Base-by-base conservation (phyloP, 2,797 vertebrate genomes). In the Mormyrops attenuatus region DNA sequence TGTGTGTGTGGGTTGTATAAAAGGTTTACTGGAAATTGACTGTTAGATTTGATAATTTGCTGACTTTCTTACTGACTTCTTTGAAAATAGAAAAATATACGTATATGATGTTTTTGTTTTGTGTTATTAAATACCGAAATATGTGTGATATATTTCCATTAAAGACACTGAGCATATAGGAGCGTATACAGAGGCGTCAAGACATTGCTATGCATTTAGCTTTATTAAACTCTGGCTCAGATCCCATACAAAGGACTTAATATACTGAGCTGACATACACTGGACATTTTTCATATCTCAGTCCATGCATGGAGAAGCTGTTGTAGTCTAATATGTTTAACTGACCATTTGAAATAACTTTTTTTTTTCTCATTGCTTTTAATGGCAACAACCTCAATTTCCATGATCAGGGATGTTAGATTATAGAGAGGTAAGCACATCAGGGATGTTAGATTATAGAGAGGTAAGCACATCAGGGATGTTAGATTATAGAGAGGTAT, bases 381-480 rank as follows among this genome's bases (percentile, higher is more conserved):
- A 34, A 77, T 5, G 5, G 69, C 30, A 69, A 20, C 69, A 66
- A 4, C 8, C 9, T 77, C 34, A 77, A 77, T 38, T 5, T 34
- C 5, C 69, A 41, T 77, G 5, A 41, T 77, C 69, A 20, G 11
- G 69, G 50, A 15, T 26, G 26, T 52, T 22, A 73, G 22, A 20
- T 77, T 84, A 44, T 77, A 77, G 88, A 89, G n/a, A n/a, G n/a
- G n/a, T n/a, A n/a, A n/a, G n/a, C n/a, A n/a, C n/a, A n/a, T n/a
- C n/a, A n/a, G n/a, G n/a, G n/a, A n/a, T n/a, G n/a, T n/a, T n/a
- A n/a, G n/a, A n/a, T n/a, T n/a, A n/a, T n/a, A n/a, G n/a, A n/a
- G 88, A 88, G 63, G 17, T 53, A 88, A 69, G 82, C 90, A 86
- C 88, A 90, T 3, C n/a, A n/a, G n/a, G n/a, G n/a, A n/a, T n/a